These are phyloP conservation scores for Sebastolobus alascanus DNA, from an alignment of 2,797 vertebrate genomes.

Conservation along the genomic window DNA sequence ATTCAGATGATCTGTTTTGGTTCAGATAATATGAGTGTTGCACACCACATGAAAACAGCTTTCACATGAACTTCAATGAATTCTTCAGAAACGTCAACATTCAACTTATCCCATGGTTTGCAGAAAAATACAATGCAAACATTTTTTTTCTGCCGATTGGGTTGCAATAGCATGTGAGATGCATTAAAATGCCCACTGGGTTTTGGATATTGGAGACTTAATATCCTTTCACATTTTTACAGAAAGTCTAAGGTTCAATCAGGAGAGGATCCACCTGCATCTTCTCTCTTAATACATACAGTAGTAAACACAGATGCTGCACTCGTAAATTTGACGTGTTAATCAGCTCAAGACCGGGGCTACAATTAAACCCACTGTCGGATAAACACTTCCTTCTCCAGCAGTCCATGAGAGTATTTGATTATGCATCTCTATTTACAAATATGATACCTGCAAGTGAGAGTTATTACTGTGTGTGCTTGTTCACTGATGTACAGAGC, in stretches of 20 bases:
- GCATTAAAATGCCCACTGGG: neutral
- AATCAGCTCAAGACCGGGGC: constrained; percentile 49
- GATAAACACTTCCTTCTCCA: constrained; percentile 45
- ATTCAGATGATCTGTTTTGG: neutral
- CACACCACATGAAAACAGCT: too few species aligned
- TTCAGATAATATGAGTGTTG: too few species aligned
- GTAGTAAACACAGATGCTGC: constrained; percentile 57
- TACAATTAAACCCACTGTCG: constrained; percentile 54
- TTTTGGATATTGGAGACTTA: neutral
- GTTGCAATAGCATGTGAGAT: neutral
- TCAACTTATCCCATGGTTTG: neutral
- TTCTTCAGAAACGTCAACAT: neutral
- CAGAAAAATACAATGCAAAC: neutral
- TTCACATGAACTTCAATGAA: too few species aligned
- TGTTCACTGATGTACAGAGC: neutral
- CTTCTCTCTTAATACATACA: constrained; percentile 12
- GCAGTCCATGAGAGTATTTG: constrained; percentile 35
- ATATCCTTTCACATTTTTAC: neutral
- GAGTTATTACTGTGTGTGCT: constrained; percentile 17
- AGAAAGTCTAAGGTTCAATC: constrained; percentile 28
- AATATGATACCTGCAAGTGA: constrained; percentile 32
- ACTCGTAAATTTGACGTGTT: constrained; percentile 52
- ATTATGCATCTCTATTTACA: constrained; percentile 30
- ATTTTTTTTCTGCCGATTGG: neutral
- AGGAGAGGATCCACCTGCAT: constrained; percentile 46